Evolutionary conservation across 1,140 invertebrate genomes (phyloP).

Genomic region (Macrocentrus cingulum): DNA sequence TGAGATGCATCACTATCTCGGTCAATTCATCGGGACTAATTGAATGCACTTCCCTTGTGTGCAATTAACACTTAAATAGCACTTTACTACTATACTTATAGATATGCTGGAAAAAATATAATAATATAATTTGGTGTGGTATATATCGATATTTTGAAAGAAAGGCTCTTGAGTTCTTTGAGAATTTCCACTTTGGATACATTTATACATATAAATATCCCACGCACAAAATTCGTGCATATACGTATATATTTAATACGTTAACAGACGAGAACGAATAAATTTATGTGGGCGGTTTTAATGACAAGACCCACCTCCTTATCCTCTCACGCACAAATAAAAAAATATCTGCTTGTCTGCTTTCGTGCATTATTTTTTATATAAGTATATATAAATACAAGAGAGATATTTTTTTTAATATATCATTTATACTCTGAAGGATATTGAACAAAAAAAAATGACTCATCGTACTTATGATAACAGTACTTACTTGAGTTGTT

Average conservation of each 20-base stretch:
- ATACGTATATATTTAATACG: slow-evolving; percentile 1
- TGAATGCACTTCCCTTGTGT: slow-evolving; percentile 11
- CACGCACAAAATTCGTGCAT: slow-evolving; percentile 10
- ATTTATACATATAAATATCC: no score
- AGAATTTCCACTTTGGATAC: background rate
- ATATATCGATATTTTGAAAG: no score
- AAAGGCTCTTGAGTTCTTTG: background rate
- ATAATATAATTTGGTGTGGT: background rate
- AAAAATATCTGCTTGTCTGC: background rate
- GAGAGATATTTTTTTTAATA: no score
- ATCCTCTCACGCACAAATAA: slow-evolving; percentile 2
- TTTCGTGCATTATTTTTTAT: background rate
- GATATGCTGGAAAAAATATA: background rate
- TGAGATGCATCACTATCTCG: slow-evolving; percentile 1
- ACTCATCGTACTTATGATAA: no score
- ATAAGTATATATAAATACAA: no score
- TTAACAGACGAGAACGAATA: slow-evolving; percentile 6
- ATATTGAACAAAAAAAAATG: no score
- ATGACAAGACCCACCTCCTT: slow-evolving; percentile 14
- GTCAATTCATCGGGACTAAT: slow-evolving; percentile 7
- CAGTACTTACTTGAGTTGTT: no score
- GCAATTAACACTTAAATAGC: no score
- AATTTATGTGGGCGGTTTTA: slow-evolving; percentile 13
- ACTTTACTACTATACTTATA: no score
- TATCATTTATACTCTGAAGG: no score